phyloP scores from a whole-genome alignment of 1,140 invertebrate genomes.

The Pseudomyrmex sp. region DNA sequence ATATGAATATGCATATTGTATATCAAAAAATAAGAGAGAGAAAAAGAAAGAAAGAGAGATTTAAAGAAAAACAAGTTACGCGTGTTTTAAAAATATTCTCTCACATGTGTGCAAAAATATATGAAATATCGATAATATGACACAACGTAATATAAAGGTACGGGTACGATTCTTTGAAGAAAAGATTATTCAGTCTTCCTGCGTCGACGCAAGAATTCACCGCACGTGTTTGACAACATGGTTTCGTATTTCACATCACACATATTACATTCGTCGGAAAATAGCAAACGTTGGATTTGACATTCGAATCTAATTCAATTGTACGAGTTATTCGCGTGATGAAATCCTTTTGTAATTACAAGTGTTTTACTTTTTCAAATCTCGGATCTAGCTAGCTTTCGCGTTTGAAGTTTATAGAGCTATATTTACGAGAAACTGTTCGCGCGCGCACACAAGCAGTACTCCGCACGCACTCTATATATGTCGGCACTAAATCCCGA shows the following conservation, averaged over 20 bases:
- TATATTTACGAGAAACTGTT: conserved; percentile 27
- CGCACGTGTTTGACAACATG: too few relatives aligned
- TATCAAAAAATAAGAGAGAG: background rate
- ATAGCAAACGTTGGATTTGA: too few relatives aligned
- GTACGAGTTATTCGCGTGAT: background rate
- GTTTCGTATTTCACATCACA: too few relatives aligned
- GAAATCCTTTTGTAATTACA: conserved; percentile 2
- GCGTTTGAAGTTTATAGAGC: conserved; percentile 17
- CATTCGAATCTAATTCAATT: too few relatives aligned
- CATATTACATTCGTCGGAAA: too few relatives aligned
- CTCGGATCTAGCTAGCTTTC: background rate
- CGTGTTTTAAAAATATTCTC: too few relatives aligned
- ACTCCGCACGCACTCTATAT: conserved; percentile 17
- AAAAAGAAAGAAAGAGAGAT: background rate
- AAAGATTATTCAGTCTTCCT: too few relatives aligned
- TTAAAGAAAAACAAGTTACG: background rate
- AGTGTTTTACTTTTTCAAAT: conserved; percentile 16
- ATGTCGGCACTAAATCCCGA: conserved; percentile 50
- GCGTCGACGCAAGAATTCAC: too few relatives aligned
- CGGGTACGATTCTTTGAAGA: too few relatives aligned
- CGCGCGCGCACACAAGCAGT: background rate
- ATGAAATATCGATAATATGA: too few relatives aligned
- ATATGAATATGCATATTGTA: background rate
- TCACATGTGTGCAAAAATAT: too few relatives aligned
- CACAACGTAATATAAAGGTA: too few relatives aligned